phyloP scores from a whole-genome alignment of 2,113 vertebrate genomes.

The Amazona guildingii region DNA sequence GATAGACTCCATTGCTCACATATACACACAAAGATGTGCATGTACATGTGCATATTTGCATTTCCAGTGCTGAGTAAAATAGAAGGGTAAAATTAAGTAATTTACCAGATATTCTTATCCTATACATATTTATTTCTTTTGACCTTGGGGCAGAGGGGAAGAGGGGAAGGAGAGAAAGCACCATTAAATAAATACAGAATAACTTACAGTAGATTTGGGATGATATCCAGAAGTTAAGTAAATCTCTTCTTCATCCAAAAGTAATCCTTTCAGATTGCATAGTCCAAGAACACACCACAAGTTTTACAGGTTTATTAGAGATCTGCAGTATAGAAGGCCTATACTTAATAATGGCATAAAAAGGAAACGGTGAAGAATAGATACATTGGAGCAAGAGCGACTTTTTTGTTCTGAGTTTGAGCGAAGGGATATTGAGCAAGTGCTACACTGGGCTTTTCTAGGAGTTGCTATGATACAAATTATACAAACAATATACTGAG shows the following conservation, averaged over 20 bases:
- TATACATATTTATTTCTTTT: conserved; percentile 18
- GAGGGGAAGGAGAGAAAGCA: neutral
- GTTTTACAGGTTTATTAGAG: neutral
- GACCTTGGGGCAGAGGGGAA: neutral
- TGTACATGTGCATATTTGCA: neutral
- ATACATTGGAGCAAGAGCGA: neutral
- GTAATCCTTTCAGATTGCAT: neutral
- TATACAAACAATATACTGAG: neutral
- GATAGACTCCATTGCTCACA: conserved; percentile 16
- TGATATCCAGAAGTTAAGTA: neutral
- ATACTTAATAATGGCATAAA: neutral
- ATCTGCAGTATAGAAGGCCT: neutral
- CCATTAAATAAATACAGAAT: conserved; percentile 4
- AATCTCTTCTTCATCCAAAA: neutral
- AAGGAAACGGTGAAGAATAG: neutral
- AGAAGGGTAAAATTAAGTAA: conserved; percentile 21
- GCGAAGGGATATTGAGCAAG: neutral
- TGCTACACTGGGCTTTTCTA: neutral
- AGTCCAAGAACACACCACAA: neutral
- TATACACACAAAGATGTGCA: neutral
- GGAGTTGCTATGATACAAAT: neutral
- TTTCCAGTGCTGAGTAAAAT: conserved; percentile 55
- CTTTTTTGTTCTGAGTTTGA: neutral
- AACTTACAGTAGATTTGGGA: neutral
- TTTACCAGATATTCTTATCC: conserved; percentile 24